Base-by-base conservation (phyloP, 1,140 invertebrate species). In the Helicoverpa armigera region DNA sequence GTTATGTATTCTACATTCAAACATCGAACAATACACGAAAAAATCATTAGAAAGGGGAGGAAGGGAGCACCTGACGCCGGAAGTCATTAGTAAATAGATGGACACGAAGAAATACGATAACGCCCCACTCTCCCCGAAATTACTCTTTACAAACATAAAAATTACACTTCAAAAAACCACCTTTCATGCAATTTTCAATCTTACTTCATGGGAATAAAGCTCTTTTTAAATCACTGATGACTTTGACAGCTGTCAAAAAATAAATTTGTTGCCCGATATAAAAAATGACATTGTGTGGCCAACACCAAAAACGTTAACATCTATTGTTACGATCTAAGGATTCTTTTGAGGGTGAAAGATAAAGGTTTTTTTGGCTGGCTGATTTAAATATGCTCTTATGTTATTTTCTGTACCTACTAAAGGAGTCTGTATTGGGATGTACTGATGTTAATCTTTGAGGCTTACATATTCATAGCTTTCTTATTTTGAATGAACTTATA, bases 81-180 rank as follows among this genome's bases (percentile, higher is more conserved):
- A 94, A 93, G 92, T 94, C 93, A 94, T 94, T 94, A 94, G 89
- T 93, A 93, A 94, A 94, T 94, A 93, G 92, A 94, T 90, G 92
- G 89, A 89, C 90, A 91, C 88, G 88, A 89, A 86, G 82, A 81
- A 60, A 53, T 50, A 50, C 84, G 93, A 91, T 91, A 93, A 89
- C 89, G 83, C 92, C 90, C 90, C 87, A 86, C 86, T 90, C 91
- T 90, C 85, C 88, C 88, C 86, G 70, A 93, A 91, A 93, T 91
- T 94, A 90, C 81, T 83, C 82, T 85, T 85, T 80, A 83, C 72
- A 78, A 82, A 74, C 60, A 76, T 79, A 82, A 12, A 29, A 51
- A 75, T 35, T 79, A 35, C 51, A 50, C 12, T 35, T 73, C 72
- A 80, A 50, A 81, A 72, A 69, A 69, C 7, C 43, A 61, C 31